phyloP scores from a whole-genome alignment of 2,797 vertebrate species.

The Nothura maculosa region DNA sequence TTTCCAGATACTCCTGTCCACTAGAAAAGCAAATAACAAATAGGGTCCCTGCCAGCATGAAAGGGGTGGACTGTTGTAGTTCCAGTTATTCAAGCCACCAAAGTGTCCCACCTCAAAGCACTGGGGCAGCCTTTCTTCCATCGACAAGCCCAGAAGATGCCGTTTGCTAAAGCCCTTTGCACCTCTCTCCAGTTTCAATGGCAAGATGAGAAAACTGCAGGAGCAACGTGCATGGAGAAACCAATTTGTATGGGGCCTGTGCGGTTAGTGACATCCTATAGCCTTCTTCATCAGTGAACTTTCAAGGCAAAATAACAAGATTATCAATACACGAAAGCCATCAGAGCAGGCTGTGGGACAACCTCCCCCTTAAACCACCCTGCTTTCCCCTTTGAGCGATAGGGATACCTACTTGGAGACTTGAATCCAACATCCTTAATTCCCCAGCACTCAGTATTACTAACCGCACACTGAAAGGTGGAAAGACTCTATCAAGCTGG shows the following conservation, averaged over 20 bases:
- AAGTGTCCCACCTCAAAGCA: background rate
- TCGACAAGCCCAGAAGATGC: background rate
- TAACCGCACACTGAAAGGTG: too few relatives aligned
- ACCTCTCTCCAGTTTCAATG: background rate
- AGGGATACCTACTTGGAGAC: background rate
- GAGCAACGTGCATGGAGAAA: background rate
- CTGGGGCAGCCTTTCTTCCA: background rate
- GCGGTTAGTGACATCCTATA: background rate
- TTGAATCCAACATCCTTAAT: accelerated
- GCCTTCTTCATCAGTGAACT: background rate
- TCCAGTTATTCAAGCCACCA: background rate
- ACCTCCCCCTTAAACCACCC: background rate
- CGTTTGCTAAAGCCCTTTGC: background rate
- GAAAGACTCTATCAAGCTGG: background rate
- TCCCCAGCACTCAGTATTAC: background rate
- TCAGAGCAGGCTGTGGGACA: background rate
- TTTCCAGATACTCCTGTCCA: background rate
- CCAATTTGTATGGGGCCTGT: background rate
- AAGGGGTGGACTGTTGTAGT: background rate
- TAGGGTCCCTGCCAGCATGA: accelerated
- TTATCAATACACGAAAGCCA: background rate
- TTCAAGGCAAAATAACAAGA: background rate
- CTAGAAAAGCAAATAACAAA: background rate
- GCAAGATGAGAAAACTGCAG: background rate
- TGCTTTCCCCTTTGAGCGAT: background rate